These are phyloP conservation scores for Sitophilus oryzae DNA, from an alignment of 1,140 invertebrate species.

Conservation along the genomic window DNA sequence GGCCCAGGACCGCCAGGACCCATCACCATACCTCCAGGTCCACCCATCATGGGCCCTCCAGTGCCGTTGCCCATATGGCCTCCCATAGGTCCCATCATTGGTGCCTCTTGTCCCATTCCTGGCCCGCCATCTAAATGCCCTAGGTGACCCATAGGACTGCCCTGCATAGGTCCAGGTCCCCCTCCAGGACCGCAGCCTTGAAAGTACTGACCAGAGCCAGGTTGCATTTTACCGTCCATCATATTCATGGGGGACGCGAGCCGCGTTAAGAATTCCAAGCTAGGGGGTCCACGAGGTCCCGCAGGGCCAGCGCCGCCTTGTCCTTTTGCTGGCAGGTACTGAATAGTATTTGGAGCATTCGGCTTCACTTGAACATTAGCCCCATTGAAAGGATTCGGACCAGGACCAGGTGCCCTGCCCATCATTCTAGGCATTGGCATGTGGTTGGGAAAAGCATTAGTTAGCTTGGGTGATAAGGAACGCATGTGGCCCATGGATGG, in stretches of 20 bases:
- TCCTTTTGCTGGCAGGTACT: conserved; percentile 89
- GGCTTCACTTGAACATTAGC: conserved; percentile 91
- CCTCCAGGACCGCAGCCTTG: conserved; percentile 50
- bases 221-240: conserved; percentile 64
- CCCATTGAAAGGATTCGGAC: conserved; percentile 65
- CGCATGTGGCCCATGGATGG: conserved; percentile 44
- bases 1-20: conserved; percentile 36
- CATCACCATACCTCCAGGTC: conserved; percentile 41
- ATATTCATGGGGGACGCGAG: conserved; percentile 72
- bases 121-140: conserved; percentile 45
- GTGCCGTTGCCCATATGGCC: conserved; percentile 43
- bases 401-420: conserved; percentile 53
- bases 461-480: conserved; percentile 46
- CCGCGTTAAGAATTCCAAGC: conserved; percentile 85
- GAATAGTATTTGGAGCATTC: conserved; percentile 94
- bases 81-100: conserved; percentile 50
- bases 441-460: conserved; percentile 43
- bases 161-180: conserved; percentile 47
- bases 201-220: conserved; percentile 72
- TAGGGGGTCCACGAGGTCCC: conserved; percentile 72
- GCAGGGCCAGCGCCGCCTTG: conserved; percentile 58
- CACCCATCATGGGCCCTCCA: conserved; percentile 42
- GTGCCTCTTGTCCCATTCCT: conserved; percentile 41
- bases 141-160: conserved; percentile 44
- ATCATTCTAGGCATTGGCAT: conserved; percentile 47